phyloP scores from a whole-genome alignment of 2,797 vertebrate genomes.

The Miichthys miiuy region DNA sequence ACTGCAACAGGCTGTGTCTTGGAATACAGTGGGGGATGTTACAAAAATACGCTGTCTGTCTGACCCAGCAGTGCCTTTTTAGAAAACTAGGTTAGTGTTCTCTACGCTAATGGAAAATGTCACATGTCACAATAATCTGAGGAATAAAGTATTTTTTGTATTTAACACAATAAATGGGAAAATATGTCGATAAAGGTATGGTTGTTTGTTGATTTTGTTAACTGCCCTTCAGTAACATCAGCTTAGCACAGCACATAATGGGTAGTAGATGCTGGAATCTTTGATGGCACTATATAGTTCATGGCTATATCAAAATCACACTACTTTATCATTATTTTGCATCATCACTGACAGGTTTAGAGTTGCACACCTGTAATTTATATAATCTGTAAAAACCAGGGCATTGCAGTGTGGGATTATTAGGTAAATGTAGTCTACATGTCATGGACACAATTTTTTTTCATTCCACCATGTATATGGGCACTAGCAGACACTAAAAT shows the following conservation, averaged over 20 bases:
- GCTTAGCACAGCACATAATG: too few relatives aligned
- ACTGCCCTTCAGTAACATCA: too few relatives aligned
- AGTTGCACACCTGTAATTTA: neutral
- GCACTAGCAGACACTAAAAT: neutral
- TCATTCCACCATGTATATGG: neutral
- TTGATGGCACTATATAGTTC: too few relatives aligned
- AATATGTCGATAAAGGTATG: too few relatives aligned
- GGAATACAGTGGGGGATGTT: neutral
- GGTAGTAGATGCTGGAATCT: too few relatives aligned
- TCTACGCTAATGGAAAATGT: neutral
- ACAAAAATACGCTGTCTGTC: neutral
- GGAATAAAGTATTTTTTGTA: too few relatives aligned
- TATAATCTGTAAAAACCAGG: too few relatives aligned
- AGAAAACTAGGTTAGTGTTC: neutral
- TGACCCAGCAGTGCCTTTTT: neutral
- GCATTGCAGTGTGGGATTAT: neutral
- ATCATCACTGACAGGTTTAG: neutral
- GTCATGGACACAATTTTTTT: neutral
- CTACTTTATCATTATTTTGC: too few relatives aligned
- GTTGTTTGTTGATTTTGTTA: too few relatives aligned
- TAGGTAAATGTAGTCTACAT: neutral
- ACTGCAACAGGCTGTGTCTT: neutral
- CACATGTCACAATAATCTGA: too few relatives aligned
- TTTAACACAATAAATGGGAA: neutral
- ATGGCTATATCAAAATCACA: too few relatives aligned